These are phyloP conservation scores for Hymenopus coronatus DNA, from an alignment of 2,888 invertebrate species.

Conservation along the genomic window DNA sequence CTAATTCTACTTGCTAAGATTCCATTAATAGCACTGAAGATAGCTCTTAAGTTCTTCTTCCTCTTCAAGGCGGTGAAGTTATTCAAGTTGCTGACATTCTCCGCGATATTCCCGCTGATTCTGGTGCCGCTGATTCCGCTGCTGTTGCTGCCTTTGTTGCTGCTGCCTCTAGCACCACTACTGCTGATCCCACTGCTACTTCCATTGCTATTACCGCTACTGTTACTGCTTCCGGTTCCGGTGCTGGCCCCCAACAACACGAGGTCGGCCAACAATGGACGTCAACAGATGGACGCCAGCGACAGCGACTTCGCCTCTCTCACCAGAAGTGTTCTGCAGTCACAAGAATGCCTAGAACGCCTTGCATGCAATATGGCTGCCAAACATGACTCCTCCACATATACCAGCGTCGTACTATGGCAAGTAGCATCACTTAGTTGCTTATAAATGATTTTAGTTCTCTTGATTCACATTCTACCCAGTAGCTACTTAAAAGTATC, in stretches of 20 bases:
- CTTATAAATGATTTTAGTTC: no score
- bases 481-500: no score
- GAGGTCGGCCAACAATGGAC: background rate
- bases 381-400: slow-evolving; percentile 16
- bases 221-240: slow-evolving; percentile 22
- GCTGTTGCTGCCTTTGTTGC: slow-evolving; percentile 14
- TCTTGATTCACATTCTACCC: no score
- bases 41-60: slow-evolving; percentile 27
- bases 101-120: slow-evolving; percentile 10
- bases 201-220: slow-evolving; percentile 16
- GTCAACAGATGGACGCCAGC: background rate
- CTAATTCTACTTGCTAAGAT: slow-evolving; percentile 23
- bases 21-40: slow-evolving; percentile 23
- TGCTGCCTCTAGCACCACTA: slow-evolving; percentile 10
- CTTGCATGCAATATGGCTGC: slow-evolving; percentile 32
- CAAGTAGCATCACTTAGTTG: background rate
- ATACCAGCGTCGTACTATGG: slow-evolving; percentile 21
- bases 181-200: slow-evolving; percentile 20
- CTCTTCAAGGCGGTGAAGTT: slow-evolving; percentile 26
- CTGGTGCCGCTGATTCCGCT: slow-evolving; percentile 20
- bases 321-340: slow-evolving; percentile 18
- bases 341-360: slow-evolving; percentile 32
- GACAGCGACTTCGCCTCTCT: slow-evolving; percentile 11
- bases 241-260: background rate
- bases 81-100: slow-evolving; percentile 19